Evolutionary conservation across 1,140 invertebrate genomes (phyloP).

Genomic region (Bombus ignitus): DNA sequence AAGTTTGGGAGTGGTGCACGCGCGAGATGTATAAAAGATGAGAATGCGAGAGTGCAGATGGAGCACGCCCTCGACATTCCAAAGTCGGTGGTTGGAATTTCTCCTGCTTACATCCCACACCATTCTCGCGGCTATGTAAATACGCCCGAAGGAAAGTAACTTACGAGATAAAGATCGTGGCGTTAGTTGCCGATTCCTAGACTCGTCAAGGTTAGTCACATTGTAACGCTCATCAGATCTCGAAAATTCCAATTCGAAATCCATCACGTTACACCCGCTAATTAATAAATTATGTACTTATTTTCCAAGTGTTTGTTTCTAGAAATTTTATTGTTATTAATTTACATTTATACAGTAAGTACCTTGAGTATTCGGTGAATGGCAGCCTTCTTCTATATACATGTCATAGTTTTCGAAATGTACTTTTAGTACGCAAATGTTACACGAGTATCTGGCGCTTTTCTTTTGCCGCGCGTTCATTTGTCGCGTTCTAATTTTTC

Average conservation of each 20-base stretch:
- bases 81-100: constrained; percentile 53
- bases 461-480: too few relatives aligned
- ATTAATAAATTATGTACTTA: too few relatives aligned
- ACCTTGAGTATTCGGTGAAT: constrained; percentile 62
- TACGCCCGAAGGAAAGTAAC: constrained; percentile 7
- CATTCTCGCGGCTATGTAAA: constrained; percentile 6
- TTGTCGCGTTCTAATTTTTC: neutral
- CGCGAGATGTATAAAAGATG: constrained; percentile 49
- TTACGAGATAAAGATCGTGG: constrained; percentile 25
- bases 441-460: neutral
- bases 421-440: neutral
- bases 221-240: neutral
- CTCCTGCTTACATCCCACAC: constrained; percentile 37
- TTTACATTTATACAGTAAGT: constrained; percentile 75
- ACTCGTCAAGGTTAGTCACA: constrained; percentile 18
- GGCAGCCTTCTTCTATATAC: constrained; percentile 59
- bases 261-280: too few relatives aligned
- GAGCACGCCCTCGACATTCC: constrained; percentile 66
- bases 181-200: neutral
- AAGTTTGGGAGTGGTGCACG: constrained; percentile 53
- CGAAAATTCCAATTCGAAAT: neutral
- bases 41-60: constrained; percentile 47
- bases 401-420: constrained; percentile 16
- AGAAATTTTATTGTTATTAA: constrained; percentile 67
- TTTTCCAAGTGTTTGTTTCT: neutral